phyloP scores from a whole-genome alignment of 1,140 invertebrate species.

The Chelonus insularis region DNA sequence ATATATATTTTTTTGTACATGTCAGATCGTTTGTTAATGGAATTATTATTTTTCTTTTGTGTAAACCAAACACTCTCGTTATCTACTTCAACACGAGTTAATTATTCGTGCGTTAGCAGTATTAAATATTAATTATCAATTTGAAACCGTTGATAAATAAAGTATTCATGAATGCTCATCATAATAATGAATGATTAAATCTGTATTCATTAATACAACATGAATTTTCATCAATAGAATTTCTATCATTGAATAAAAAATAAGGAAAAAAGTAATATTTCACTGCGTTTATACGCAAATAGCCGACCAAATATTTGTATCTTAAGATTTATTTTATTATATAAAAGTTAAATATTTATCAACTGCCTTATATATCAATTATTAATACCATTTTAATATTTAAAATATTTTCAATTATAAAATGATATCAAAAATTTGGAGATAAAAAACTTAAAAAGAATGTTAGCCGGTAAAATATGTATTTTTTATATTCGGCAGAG shows the following conservation, averaged over 20 bases:
- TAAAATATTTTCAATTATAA: too few species aligned
- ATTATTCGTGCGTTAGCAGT: constrained; percentile 23
- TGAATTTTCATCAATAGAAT: constrained; percentile 10
- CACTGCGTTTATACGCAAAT: constrained; percentile 29
- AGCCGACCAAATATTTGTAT: constrained; percentile 60
- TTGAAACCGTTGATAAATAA: neutral
- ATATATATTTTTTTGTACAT: too few species aligned
- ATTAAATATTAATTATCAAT: constrained; percentile 21
- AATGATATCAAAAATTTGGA: too few species aligned
- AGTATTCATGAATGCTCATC: neutral
- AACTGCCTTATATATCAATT: too few species aligned
- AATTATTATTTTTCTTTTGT: constrained; percentile 6
- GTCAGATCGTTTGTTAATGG: too few species aligned
- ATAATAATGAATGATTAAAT: neutral
- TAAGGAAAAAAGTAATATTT: too few species aligned
- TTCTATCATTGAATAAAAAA: too few species aligned
- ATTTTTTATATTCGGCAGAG: too few species aligned
- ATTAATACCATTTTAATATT: too few species aligned
- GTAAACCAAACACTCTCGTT: constrained; percentile 3
- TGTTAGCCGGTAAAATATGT: too few species aligned
- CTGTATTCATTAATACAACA: constrained; percentile 16
- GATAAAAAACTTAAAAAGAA: too few species aligned
- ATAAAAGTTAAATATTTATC: neutral
- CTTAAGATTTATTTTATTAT: constrained; percentile 26
- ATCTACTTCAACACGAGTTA: constrained; percentile 7